phyloP scores from a whole-genome alignment of 2,113 vertebrate species.

The Eublepharis macularius region DNA sequence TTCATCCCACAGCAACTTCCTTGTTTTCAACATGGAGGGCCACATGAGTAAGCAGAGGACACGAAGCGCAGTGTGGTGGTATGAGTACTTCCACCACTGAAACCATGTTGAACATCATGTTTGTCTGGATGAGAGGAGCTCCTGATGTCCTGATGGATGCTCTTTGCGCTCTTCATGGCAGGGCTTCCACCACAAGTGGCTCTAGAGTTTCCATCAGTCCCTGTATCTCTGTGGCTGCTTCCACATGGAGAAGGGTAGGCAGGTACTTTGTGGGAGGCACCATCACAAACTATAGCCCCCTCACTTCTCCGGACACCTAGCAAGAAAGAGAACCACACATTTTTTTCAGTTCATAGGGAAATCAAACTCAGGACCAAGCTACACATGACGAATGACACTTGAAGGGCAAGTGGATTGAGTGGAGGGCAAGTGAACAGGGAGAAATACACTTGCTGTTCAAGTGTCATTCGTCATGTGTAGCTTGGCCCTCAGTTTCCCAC shows the following conservation, averaged over 20 bases:
- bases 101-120: background rate
- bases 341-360: background rate
- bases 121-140: background rate
- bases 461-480: too few species aligned
- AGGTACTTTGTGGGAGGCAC: background rate
- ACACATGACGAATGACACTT: too few species aligned
- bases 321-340: background rate
- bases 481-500: too few species aligned
- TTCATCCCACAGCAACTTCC: background rate
- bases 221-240: background rate
- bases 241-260: background rate
- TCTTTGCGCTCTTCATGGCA: background rate
- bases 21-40: background rate
- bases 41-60: background rate
- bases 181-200: background rate
- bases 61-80: background rate
- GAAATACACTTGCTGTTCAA: too few species aligned
- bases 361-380: too few species aligned
- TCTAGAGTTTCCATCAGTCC: background rate
- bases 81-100: background rate
- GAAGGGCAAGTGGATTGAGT: too few species aligned
- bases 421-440: too few species aligned
- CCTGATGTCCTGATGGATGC: background rate
- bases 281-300: background rate
- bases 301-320: slow-evolving; percentile 3